These are phyloP conservation scores for Pseudomyrmex concolor DNA, from an alignment of 1,140 invertebrate species.

Conservation along the genomic window DNA sequence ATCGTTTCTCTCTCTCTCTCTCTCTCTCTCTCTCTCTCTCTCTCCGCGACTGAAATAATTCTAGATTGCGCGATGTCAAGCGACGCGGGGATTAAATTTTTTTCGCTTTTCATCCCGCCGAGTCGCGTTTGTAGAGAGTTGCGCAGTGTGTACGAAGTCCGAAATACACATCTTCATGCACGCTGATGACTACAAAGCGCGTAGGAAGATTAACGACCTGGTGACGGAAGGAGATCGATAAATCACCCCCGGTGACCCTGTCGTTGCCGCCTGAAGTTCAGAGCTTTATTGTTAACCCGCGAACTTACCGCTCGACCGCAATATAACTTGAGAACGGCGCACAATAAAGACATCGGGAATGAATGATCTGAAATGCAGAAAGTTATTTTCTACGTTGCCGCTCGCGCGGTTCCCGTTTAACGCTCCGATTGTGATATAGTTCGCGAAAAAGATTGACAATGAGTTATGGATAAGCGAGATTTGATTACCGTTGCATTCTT, in stretches of 20 bases:
- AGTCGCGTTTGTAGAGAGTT: conserved; percentile 31
- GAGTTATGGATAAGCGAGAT: conserved; percentile 19
- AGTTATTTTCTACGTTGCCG: conserved; percentile 35
- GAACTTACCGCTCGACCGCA: conserved; percentile 11
- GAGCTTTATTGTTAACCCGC: conserved; percentile 50
- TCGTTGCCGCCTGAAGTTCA: conserved; percentile 56
- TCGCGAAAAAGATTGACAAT: conserved; percentile 13
- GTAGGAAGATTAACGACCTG: conserved; percentile 69
- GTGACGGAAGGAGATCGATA: conserved; percentile 70
- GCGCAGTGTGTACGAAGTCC: conserved; percentile 1
- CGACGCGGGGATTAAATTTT: conserved; percentile 34
- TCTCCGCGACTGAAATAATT: conserved; percentile 15
- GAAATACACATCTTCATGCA: conserved; percentile 67
- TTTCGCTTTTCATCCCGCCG: background rate
- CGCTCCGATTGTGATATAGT: conserved; percentile 24
- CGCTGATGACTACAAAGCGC: conserved; percentile 62
- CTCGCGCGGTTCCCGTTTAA: background rate
- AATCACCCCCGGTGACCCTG: conserved; percentile 64
- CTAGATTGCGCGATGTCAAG: conserved; percentile 28
- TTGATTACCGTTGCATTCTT: background rate
- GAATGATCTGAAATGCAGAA: conserved; percentile 48
- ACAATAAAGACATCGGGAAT: conserved; percentile 58
- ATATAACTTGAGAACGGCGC: conserved; percentile 24
- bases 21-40: no score
- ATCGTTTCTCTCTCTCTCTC: no score